A percentile compares a stretch with the other conserved stretches of the same genome.
Evolutionary conservation across 1,140 invertebrate genomes (phyloP).

Genomic region (Lordiphosa stackelbergi): DNA sequence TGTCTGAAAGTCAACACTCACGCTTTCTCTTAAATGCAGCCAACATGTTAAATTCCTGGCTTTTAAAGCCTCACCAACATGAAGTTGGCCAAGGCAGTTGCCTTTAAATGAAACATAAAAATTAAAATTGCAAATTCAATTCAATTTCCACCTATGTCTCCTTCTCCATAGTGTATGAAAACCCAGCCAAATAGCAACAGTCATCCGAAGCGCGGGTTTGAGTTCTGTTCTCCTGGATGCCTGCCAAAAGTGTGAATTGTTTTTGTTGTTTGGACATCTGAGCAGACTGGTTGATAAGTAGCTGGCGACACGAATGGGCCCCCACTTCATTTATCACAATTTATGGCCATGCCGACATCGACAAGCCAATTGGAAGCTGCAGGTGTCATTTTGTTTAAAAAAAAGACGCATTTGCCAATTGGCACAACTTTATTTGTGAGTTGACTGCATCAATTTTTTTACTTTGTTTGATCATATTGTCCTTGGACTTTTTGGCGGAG

Average conservation of each 20-base stretch:
- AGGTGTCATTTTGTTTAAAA: conserved; percentile 21
- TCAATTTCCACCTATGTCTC: too few relatives aligned
- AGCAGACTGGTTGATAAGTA: conserved; percentile 53
- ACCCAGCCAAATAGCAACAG: conserved; percentile 23
- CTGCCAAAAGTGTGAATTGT: conserved; percentile 54
- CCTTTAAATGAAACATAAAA: too few relatives aligned
- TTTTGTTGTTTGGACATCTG: conserved; percentile 29
- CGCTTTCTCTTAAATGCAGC: too few relatives aligned
- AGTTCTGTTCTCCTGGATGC: conserved; percentile 27
- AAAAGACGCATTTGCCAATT: too few relatives aligned
- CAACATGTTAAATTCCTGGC: too few relatives aligned
- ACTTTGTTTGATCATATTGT: background rate
- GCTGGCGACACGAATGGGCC: conserved; percentile 56
- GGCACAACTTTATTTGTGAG: too few relatives aligned
- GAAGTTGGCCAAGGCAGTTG: too few relatives aligned
- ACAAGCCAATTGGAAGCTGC: conserved; percentile 45
- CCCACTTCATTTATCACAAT: conserved; percentile 70
- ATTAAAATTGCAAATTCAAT: too few relatives aligned
- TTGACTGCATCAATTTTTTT: conserved; percentile 10
- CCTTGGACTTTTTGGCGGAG: conserved; percentile 20
- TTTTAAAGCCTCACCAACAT: too few relatives aligned
- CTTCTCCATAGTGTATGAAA: conserved; percentile 9
- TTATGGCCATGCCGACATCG: conserved; percentile 49
- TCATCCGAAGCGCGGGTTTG: conserved; percentile 13
- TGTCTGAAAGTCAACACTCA: too few relatives aligned